A percentile compares a stretch with the other conserved stretches of the same genome.
These are phyloP conservation scores for Stegodyphus mimosarum DNA, from an alignment of 1,140 invertebrate species.

Conservation along the genomic window DNA sequence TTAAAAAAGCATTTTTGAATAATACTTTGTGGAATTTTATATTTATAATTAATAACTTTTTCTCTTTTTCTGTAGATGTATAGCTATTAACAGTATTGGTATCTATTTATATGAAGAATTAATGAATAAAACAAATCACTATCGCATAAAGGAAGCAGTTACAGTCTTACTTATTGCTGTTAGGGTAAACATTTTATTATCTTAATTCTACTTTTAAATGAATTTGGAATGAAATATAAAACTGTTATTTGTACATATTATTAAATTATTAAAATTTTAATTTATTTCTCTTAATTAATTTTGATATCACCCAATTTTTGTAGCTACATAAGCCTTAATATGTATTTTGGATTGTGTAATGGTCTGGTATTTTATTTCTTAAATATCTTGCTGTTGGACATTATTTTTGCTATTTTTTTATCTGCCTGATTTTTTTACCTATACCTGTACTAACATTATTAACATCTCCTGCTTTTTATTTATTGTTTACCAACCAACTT, in stretches of 20 bases:
- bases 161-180: constrained; percentile 87
- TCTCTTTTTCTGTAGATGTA: constrained; percentile 72
- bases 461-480: not conserved
- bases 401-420: too few species aligned
- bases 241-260: not conserved
- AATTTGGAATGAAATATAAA: not conserved
- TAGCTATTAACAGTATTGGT: constrained; percentile 87
- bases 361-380: too few species aligned
- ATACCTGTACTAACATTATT: constrained; percentile 6
- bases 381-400: too few species aligned
- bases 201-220: not conserved
- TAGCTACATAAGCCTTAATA: too few species aligned
- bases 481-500: not conserved
- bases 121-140: constrained; percentile 75
- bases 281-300: not conserved
- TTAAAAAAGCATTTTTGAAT: not conserved
- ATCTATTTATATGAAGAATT: constrained; percentile 86
- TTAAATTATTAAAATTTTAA: constrained; percentile 44
- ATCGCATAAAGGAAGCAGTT: constrained; percentile 83
- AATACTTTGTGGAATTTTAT: not conserved
- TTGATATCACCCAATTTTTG: too few species aligned
- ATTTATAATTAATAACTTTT: not conserved
- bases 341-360: too few species aligned
- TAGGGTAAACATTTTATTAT: constrained; percentile 72
- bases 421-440: not conserved